Evolutionary conservation across 2,797 vertebrate genomes (phyloP).

Genomic region (Hemibagrus guttatus): DNA sequence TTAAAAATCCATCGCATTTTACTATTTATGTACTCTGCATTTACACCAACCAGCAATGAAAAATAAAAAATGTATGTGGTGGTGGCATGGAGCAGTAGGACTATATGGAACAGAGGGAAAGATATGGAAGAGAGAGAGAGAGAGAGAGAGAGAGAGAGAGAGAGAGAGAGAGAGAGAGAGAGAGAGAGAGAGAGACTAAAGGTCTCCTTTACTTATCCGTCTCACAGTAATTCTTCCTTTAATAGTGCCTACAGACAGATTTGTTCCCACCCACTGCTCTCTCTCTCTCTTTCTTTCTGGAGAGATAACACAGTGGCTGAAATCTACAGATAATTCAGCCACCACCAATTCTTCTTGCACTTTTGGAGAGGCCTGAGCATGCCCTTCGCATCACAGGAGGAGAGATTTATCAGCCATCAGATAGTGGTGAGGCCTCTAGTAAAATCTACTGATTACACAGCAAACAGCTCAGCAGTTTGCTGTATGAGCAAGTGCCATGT

Average conservation of each 20-base stretch:
- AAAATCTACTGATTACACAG: conserved; percentile 15
- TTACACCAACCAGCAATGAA: neutral
- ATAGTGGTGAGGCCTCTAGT: conserved; percentile 10
- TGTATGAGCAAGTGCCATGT: neutral
- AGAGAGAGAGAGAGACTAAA: neutral
- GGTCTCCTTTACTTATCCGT: neutral
- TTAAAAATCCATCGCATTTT: conserved; percentile 36
- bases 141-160: too few species aligned
- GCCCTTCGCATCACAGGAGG: neutral
- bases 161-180: too few species aligned
- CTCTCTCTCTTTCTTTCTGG: neutral
- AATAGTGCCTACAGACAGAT: neutral
- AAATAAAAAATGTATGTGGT: neutral
- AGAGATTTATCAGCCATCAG: conserved; percentile 30
- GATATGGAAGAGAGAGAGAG: too few species aligned
- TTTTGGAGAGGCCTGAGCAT: neutral
- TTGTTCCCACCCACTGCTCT: neutral
- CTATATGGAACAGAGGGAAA: neutral
- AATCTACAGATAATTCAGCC: conserved; percentile 21
- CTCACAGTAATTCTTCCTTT: neutral
- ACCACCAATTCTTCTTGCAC: conserved; percentile 1
- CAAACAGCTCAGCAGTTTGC: conserved; percentile 10
- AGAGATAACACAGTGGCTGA: neutral
- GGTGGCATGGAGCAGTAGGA: neutral
- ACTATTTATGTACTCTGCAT: conserved; percentile 30